Conservation (phyloP, 2,797 vertebrate genomes). For the Cynodonichthys magdalenae region DNA sequence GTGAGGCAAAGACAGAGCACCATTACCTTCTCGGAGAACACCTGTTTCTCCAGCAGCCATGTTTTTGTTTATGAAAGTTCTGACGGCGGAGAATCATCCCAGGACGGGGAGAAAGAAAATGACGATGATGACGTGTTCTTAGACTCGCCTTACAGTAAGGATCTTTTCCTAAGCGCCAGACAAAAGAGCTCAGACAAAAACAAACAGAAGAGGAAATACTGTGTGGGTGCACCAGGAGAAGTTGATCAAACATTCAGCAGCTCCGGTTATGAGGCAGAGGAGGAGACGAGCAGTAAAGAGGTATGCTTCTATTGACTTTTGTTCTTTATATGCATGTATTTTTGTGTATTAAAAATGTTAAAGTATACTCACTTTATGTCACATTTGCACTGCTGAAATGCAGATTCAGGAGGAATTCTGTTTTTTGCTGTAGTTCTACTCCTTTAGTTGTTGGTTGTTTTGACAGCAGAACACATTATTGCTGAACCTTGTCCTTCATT, state of each 20-base stretch:
- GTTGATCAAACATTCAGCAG: slow-evolving; percentile 5
- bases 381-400: slow-evolving; percentile 29
- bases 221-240: slow-evolving; percentile 10
- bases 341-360: slow-evolving; percentile 14
- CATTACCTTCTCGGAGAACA: slow-evolving; percentile 81
- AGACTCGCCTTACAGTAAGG: slow-evolving; percentile 63
- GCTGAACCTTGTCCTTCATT: slow-evolving; percentile 49
- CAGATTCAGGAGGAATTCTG: slow-evolving; percentile 61
- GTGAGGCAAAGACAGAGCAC: slow-evolving; percentile 81
- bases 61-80: slow-evolving; percentile 58
- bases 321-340: neutral
- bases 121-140: slow-evolving; percentile 69
- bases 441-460: slow-evolving; percentile 40
- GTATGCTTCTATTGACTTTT: neutral
- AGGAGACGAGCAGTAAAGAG: slow-evolving; percentile 62
- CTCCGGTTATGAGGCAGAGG: slow-evolving; percentile 60
- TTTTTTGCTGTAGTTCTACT: slow-evolving; percentile 59
- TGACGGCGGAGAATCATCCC: slow-evolving; percentile 71
- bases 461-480: slow-evolving; percentile 45
- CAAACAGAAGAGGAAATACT: slow-evolving; percentile 52
- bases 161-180: slow-evolving; percentile 43
- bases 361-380: slow-evolving; percentile 26
- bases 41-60: slow-evolving; percentile 20
- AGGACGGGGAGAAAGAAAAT: slow-evolving; percentile 64
- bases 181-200: slow-evolving; percentile 51